Evolutionary conservation across 2,797 vertebrate genomes (phyloP), one percentile per base, ranked within the genome.

Genomic region (Pseudotriccus pelzelni): DNA sequence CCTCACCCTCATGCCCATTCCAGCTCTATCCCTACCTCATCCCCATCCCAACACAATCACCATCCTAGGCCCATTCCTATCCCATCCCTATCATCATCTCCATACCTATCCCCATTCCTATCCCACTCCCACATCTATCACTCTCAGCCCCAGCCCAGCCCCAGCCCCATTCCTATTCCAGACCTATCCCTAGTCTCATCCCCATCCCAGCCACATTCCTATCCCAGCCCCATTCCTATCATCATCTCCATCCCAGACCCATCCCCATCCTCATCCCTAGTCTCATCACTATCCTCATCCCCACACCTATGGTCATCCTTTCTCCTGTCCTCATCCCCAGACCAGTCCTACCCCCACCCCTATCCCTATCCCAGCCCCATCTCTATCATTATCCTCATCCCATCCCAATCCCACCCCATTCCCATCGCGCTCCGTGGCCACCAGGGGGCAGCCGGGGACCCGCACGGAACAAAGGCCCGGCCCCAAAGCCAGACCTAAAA

Each of bases 361-460:
- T 4, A 32, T 34, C 19, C 50, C 15, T 1, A 46, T 22, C 52
- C 52, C 52, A 22, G 32, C 17, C 50, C 52, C 28, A 23, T 10
- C 8, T 27, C 36, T 5, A 49, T 28, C 46, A 25, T 15, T 4
- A 22, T 6, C 25, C 44, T 16, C 41, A 7, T 17, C 49, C 49
- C 49, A 50, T 22, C 19, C 21, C 53, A 56, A 36, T 36, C 55
- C n/a, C 55, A 58, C n/a, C 53, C 64, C 56, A 32, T 24, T 46
- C 64, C 73, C 41, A 30, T 1, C 9, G 56, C 73, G 46, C 76
- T 66, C 77, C 15, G 64, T 46, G 22, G 55, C 94, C 94, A 30
- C 94, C 94, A 95, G 94, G 90, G 94, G 94, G 94, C 94, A 93
- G 87, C 75, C 24, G 53, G 86, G 70, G 20, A 50, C 70, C 87